phyloP scores from a whole-genome alignment of 1,140 invertebrate genomes.

The Bombus sibiricus region DNA sequence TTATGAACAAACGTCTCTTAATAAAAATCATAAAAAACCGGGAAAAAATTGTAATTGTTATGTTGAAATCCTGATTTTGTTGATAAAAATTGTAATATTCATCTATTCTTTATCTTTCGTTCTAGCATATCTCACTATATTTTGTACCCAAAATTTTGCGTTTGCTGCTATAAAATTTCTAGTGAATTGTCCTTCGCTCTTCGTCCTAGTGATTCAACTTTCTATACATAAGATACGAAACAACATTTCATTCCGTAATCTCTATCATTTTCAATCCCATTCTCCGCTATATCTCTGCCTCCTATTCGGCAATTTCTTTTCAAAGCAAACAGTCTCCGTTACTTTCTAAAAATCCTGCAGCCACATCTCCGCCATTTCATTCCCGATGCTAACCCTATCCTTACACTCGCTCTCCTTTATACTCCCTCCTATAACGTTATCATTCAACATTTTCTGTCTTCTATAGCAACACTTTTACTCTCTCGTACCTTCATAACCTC shows the following conservation, averaged over 20 bases:
- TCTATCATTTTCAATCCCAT: not conserved
- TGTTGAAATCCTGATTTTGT: not conserved
- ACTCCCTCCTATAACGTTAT: not conserved
- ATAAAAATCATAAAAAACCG: not conserved
- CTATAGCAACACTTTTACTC: too few species aligned
- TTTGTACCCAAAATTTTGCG: not conserved
- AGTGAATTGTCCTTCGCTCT: too few species aligned
- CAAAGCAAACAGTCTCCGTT: not conserved
- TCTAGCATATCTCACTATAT: too few species aligned
- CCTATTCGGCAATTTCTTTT: slow-evolving; percentile 12
- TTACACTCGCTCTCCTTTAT: not conserved
- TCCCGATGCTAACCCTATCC: not conserved
- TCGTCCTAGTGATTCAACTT: not conserved
- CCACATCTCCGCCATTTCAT: slow-evolving; percentile 16
- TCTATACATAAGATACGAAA: not conserved
- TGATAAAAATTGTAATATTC: not conserved
- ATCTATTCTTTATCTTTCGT: not conserved
- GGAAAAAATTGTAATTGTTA: not conserved
- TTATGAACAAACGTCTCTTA: too few species aligned
- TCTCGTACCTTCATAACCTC: not conserved
- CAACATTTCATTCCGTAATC: not conserved
- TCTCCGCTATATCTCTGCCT: not conserved
- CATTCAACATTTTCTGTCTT: not conserved
- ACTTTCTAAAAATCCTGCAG: not conserved
- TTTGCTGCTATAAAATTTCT: not conserved